These are phyloP conservation scores for Thereva unica DNA, from an alignment of 2,888 invertebrate species.

Conservation along the genomic window DNA sequence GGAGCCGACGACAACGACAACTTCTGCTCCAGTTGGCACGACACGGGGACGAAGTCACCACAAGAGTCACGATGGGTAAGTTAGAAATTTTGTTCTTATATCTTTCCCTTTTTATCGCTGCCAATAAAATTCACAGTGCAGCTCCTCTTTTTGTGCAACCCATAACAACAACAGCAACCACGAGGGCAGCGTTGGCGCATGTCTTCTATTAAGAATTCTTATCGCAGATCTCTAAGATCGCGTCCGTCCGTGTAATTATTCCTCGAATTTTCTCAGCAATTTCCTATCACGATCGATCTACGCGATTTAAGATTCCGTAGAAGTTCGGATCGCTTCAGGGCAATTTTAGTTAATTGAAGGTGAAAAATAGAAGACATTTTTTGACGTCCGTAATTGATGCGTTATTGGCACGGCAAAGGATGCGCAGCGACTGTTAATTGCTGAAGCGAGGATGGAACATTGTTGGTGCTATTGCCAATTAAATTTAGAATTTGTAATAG, in stretches of 20 bases:
- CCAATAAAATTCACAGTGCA: slow-evolving; percentile 8
- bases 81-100: slow-evolving; percentile 2
- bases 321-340: neutral
- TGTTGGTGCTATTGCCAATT: no score
- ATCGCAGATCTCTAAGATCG: slow-evolving; percentile 11
- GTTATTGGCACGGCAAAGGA: slow-evolving; percentile 3
- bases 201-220: neutral
- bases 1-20: slow-evolving; percentile 8
- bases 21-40: neutral
- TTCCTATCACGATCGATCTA: neutral
- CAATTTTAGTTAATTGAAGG: slow-evolving; percentile 21
- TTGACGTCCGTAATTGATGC: slow-evolving; percentile 25
- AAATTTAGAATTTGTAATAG: no score
- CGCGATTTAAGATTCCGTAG: neutral
- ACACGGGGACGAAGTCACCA: slow-evolving; percentile 35
- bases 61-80: slow-evolving; percentile 39
- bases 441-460: no score
- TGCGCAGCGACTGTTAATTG: no score
- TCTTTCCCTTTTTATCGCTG: slow-evolving; percentile 7
- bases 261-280: neutral
- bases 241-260: slow-evolving; percentile 21
- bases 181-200: neutral
- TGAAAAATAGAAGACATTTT: slow-evolving; percentile 2
- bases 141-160: slow-evolving; percentile 8
- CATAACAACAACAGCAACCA: neutral